Evolutionary conservation across 1,140 invertebrate species (phyloP).

Genomic region (Thereuonema tuberculata): DNA sequence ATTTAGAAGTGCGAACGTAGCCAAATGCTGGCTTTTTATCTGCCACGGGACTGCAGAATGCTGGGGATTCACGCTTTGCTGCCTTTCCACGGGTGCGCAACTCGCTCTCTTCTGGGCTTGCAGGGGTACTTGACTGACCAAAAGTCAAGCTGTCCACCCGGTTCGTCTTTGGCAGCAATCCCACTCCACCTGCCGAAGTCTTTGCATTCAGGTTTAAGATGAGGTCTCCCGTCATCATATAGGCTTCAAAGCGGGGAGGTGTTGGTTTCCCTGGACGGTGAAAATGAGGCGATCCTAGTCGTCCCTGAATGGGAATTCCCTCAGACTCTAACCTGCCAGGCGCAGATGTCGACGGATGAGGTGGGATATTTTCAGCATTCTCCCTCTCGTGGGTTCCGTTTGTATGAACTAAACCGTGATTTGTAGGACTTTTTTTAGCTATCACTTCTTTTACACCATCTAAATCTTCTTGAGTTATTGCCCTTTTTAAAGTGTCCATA

Average conservation of each 20-base stretch:
- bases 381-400: slow-evolving; percentile 10
- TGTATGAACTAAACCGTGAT: slow-evolving; percentile 26
- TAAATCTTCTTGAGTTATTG: slow-evolving; percentile 21
- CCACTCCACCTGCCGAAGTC: slow-evolving; percentile 42
- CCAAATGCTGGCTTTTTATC: slow-evolving; percentile 22
- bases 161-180: slow-evolving; percentile 38
- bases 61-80: slow-evolving; percentile 23
- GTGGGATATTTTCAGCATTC: slow-evolving; percentile 19
- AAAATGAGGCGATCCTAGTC: neutral
- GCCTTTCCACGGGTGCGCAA: slow-evolving; percentile 26
- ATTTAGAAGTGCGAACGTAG: slow-evolving; percentile 58
- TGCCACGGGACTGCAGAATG: slow-evolving; percentile 20
- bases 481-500: slow-evolving; percentile 18
- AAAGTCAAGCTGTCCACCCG: slow-evolving; percentile 41
- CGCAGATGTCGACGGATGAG: slow-evolving; percentile 5
- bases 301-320: neutral
- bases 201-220: slow-evolving; percentile 61
- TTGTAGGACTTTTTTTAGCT: slow-evolving; percentile 12
- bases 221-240: slow-evolving; percentile 93
- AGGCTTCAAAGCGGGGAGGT: slow-evolving; percentile 58
- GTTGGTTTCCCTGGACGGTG: neutral
- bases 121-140: slow-evolving; percentile 54
- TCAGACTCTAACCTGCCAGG: slow-evolving; percentile 7
- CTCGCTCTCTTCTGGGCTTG: slow-evolving; percentile 54
- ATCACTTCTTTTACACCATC: slow-evolving; percentile 19